phyloP scores from a whole-genome alignment of 2,113 vertebrate species.

The Perca fluviatilis region DNA sequence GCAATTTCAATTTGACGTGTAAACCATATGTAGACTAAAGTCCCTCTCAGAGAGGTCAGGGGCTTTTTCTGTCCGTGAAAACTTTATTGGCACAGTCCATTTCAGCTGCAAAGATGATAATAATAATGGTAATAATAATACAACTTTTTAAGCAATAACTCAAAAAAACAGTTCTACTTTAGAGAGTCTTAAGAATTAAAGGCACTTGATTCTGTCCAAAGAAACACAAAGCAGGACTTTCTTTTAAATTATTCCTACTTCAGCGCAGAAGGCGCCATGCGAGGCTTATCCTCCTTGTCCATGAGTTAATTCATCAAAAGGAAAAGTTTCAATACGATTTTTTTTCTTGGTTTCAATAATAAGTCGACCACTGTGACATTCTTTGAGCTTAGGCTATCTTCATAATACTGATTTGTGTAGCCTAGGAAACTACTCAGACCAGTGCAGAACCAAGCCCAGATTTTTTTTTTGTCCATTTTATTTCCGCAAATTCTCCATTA shows the following conservation, averaged over 20 bases:
- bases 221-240: slow-evolving; percentile 41
- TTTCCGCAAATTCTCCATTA: slow-evolving; percentile 63
- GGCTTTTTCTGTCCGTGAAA: slow-evolving; percentile 37
- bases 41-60: slow-evolving; percentile 49
- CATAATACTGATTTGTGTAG: slow-evolving; percentile 96
- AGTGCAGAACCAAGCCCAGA: slow-evolving; percentile 85
- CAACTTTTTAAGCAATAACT: neutral
- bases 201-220: slow-evolving; percentile 50
- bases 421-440: slow-evolving; percentile 90
- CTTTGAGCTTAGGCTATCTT: slow-evolving; percentile 93
- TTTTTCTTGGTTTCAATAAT: slow-evolving; percentile 86
- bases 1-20: slow-evolving; percentile 61
- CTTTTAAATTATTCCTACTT: slow-evolving; percentile 38
- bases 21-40: slow-evolving; percentile 62
- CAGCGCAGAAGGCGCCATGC: slow-evolving; percentile 43
- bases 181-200: slow-evolving; percentile 22
- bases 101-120: slow-evolving; percentile 19
- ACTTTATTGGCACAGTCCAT: slow-evolving; percentile 6
- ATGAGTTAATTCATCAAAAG: slow-evolving; percentile 94
- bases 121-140: slow-evolving; percentile 11
- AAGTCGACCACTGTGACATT: slow-evolving; percentile 98
- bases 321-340: slow-evolving; percentile 90
- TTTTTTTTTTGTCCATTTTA: slow-evolving; percentile 43
- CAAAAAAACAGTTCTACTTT: neutral
- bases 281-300: slow-evolving; percentile 81